phyloP scores from a whole-genome alignment of 2,113 vertebrate genomes.

The Aplodontia rufa region DNA sequence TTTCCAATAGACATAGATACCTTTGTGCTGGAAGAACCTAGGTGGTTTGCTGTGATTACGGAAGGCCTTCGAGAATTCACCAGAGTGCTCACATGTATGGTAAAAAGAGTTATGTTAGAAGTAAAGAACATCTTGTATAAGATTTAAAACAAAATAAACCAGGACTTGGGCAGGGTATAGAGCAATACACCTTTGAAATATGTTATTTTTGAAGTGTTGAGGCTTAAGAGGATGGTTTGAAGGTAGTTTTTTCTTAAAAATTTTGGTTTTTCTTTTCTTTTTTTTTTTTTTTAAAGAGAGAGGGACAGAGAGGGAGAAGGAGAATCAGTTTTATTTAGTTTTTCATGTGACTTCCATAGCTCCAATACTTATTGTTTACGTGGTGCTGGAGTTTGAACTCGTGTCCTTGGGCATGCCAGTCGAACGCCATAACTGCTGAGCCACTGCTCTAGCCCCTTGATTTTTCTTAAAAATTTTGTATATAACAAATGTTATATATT shows the following conservation, averaged over 20 bases:
- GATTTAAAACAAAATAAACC: slow-evolving; percentile 1
- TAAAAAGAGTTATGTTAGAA: not conserved
- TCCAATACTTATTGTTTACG: no score
- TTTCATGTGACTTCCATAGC: no score
- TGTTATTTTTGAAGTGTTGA: not conserved
- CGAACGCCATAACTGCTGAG: no score
- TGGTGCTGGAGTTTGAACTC: no score
- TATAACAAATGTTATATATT: no score
- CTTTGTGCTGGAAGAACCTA: not conserved
- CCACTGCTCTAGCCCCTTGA: no score
- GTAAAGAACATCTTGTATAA: not conserved
- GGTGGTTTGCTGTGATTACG: not conserved
- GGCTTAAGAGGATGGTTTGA: not conserved
- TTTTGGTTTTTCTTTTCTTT: no score
- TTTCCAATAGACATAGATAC: not conserved
- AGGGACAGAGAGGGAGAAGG: no score
- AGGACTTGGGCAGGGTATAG: not conserved
- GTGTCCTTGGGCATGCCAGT: no score
- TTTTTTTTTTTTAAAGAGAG: no score
- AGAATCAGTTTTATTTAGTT: no score
- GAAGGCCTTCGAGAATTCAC: not conserved
- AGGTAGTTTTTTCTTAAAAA: not conserved
- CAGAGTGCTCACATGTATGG: not conserved
- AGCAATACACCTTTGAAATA: not conserved
- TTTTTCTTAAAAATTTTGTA: not conserved